A percentile compares a stretch with the other conserved stretches of the same genome.
phyloP scores from a whole-genome alignment of 2,113 vertebrate species.

The Nansenia antarctica region DNA sequence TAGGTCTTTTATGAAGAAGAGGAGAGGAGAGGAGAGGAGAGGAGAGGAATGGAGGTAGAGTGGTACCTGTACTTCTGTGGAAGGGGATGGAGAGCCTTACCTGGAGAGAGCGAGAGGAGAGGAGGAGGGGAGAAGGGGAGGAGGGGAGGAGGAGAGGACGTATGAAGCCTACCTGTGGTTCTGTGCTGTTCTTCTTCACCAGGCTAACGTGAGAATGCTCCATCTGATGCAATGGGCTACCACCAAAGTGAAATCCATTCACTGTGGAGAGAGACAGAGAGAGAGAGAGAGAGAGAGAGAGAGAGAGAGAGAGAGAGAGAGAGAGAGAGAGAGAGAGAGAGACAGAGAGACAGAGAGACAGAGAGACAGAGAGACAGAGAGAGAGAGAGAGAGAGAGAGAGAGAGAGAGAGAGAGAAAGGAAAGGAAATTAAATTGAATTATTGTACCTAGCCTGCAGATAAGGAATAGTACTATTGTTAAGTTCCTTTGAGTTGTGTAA shows the following conservation, averaged over 20 bases:
- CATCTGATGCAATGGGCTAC: conserved; percentile 81
- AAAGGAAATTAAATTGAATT: conserved; percentile 8
- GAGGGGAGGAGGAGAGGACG: neutral
- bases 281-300: neutral
- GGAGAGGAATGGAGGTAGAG: too few relatives aligned
- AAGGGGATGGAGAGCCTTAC: neutral
- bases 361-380: neutral
- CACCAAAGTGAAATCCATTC: conserved; percentile 92
- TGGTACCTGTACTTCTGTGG: neutral
- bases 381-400: neutral
- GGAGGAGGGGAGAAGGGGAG: neutral
- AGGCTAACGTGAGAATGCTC: conserved; percentile 79
- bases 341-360: neutral
- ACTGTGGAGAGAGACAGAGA: conserved; percentile 74
- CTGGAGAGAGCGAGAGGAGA: neutral
- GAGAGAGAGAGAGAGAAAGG: neutral
- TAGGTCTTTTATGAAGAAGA: neutral
- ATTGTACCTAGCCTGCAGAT: neutral
- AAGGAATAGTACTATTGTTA: neutral
- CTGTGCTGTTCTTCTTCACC: conserved; percentile 81
- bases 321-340: neutral
- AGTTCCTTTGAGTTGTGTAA: neutral
- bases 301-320: neutral
- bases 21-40: conserved; percentile 18
- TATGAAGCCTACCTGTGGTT: conserved; percentile 82